Evolutionary conservation across 1,140 invertebrate species (phyloP).

Genomic region (Ridgeia piscesae): DNA sequence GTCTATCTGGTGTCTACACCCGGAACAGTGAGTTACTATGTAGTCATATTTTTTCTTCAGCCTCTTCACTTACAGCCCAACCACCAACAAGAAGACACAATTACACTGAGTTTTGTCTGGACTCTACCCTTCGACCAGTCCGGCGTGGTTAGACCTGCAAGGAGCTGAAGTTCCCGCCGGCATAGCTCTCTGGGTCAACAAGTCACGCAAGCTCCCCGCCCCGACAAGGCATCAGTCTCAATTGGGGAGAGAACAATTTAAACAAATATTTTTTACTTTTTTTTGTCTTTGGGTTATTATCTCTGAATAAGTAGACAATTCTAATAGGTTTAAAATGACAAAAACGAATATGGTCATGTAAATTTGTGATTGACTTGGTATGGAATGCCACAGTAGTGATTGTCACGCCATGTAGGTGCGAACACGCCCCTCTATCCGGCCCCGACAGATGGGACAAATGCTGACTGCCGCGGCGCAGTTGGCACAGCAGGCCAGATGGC

Average conservation of each 20-base stretch:
- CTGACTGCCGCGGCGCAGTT: constrained; percentile 77
- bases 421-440: constrained; percentile 44
- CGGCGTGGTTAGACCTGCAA: neutral
- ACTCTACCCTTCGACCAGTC: neutral
- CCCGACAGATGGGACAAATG: constrained; percentile 80
- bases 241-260: neutral
- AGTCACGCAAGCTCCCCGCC: neutral
- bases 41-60: too few species aligned
- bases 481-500: constrained; percentile 83
- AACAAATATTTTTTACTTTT: too few species aligned
- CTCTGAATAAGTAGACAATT: too few species aligned
- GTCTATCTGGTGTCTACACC: too few species aligned
- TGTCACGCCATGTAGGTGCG: constrained; percentile 19
- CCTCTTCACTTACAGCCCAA: neutral
- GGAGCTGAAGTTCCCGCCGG: neutral
- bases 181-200: neutral
- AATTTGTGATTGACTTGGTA: too few species aligned
- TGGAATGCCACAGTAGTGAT: too few species aligned
- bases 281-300: too few species aligned
- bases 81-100: neutral
- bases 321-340: too few species aligned
- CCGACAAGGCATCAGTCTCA: neutral
- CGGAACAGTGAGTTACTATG: too few species aligned
- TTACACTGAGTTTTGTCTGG: neutral
- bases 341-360: too few species aligned